phyloP scores from a whole-genome alignment of 2,113 vertebrate species.

The Ginglymostoma cirratum region DNA sequence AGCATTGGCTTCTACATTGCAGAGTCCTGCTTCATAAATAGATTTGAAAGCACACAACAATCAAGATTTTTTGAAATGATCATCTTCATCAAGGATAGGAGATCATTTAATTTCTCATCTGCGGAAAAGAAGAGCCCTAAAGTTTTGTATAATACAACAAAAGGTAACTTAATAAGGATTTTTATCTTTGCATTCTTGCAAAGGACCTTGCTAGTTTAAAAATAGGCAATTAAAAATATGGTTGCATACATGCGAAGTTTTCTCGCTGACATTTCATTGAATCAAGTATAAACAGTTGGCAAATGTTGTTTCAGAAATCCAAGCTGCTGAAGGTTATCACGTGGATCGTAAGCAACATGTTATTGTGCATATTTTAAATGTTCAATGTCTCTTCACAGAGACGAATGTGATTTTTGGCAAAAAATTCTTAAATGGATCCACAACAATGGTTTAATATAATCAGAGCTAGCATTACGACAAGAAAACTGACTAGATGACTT shows the following conservation, averaged over 20 bases:
- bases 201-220: background rate
- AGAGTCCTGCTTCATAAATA: background rate
- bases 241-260: background rate
- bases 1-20: background rate
- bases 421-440: background rate
- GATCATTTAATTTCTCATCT: background rate
- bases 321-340: background rate
- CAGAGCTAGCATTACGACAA: background rate
- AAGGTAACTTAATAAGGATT: background rate
- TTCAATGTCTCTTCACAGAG: background rate
- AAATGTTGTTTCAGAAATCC: background rate
- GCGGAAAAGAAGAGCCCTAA: background rate
- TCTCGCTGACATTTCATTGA: background rate
- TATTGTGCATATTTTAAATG: background rate
- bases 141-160: background rate
- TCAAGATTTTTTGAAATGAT: background rate
- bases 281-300: constrained; percentile 14
- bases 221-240: background rate
- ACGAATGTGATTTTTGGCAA: background rate
- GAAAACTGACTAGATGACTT: background rate
- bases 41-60: constrained; percentile 28
- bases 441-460: background rate
- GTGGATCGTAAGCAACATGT: background rate
- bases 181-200: background rate
- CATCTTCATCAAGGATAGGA: background rate